phyloP scores from a whole-genome alignment of 2,113 vertebrate genomes.

The human (Homo sapiens) region GRCh38 chr14:64840001-64840500 shows the following conservation, averaged over 20 bases:
- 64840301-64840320: background rate
- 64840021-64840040: background rate
- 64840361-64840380: background rate
- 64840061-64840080: background rate
- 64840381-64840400: constrained; percentile 26
- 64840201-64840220: background rate
- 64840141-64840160: background rate
- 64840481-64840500: background rate
- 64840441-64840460: background rate
- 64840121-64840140: background rate
- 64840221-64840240: background rate
- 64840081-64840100: background rate
- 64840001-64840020: background rate
- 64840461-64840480: background rate
- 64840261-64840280: background rate
- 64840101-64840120: background rate
- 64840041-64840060: background rate
- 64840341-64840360: background rate
- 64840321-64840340: background rate
- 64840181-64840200: background rate
- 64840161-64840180: background rate
- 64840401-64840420: background rate
- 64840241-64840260: background rate
- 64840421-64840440: constrained; percentile 19
- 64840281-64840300: background rate